Percentiles rank a stretch among this genome's conserved stretches.
These are phyloP conservation scores for Epistrophella euchroma DNA, from an alignment of 2,888 invertebrate genomes.

Conservation along the genomic window DNA sequence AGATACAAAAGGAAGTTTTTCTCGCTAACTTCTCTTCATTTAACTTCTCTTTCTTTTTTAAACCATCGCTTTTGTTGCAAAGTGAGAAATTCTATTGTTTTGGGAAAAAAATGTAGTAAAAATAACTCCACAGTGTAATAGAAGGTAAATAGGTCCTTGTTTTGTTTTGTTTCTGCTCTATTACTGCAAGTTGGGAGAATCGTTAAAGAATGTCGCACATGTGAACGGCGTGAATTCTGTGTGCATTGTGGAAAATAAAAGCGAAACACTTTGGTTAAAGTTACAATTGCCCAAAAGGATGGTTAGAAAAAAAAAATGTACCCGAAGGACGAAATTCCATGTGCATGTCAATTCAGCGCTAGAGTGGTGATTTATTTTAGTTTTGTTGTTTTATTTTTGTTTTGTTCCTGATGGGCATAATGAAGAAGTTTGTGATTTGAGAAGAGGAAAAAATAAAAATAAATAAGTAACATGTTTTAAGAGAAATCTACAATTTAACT, in stretches of 20 bases:
- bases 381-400: slow-evolving; percentile 43
- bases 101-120: slow-evolving; percentile 19
- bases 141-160: slow-evolving; percentile 57
- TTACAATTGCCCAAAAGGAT: background rate
- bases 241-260: background rate
- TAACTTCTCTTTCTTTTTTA: slow-evolving; percentile 34
- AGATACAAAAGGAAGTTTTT: slow-evolving; percentile 20
- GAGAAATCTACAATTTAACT: slow-evolving; percentile 35
- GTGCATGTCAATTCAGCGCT: slow-evolving; percentile 57
- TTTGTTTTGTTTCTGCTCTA: slow-evolving; percentile 10
- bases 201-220: slow-evolving; percentile 53
- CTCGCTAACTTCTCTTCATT: background rate
- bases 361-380: slow-evolving; percentile 38
- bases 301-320: background rate
- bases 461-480: background rate
- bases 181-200: slow-evolving; percentile 34
- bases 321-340: background rate
- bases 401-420: background rate
- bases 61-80: background rate
- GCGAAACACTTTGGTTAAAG: slow-evolving; percentile 46
- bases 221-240: slow-evolving; percentile 17
- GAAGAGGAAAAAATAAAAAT: background rate
- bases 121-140: slow-evolving; percentile 17
- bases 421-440: slow-evolving; percentile 18
- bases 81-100: slow-evolving; percentile 52